phyloP scores from a whole-genome alignment of 30 jellyfish, hydroid and myxozoan genomes.

The Aurelia sp. region DNA sequence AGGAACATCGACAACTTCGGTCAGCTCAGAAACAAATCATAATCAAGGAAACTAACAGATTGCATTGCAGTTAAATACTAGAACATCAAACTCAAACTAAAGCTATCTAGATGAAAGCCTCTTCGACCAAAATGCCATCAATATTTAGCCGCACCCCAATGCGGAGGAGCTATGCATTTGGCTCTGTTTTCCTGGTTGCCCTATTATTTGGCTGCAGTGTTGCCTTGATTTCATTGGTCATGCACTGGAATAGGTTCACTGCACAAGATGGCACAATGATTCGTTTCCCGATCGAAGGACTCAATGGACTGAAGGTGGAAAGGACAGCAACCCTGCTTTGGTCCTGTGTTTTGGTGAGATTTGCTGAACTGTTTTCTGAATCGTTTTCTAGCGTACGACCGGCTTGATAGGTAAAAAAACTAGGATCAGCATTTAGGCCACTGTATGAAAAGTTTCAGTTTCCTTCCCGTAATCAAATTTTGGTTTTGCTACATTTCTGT shows the following conservation, averaged over 20 bases:
- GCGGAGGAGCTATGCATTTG: slow-evolving; percentile 7
- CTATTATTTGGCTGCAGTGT: slow-evolving; percentile 31
- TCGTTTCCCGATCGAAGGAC: slow-evolving; percentile 31
- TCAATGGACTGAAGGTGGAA: slow-evolving; percentile 12
- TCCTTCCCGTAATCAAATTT: too few species aligned
- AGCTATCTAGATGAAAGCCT: too few species aligned
- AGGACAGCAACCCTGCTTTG: slow-evolving; percentile 40
- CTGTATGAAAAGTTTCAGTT: too few species aligned
- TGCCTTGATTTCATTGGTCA: slow-evolving; percentile 18
- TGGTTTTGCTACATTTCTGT: too few species aligned
- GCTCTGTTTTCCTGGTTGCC: slow-evolving; percentile 9
- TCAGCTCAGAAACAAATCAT: too few species aligned
- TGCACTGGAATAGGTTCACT: slow-evolving; percentile 48
- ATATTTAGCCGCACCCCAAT: not conserved
- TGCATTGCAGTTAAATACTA: too few species aligned
- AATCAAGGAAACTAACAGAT: too few species aligned
- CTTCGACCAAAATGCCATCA: not conserved
- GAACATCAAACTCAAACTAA: too few species aligned
- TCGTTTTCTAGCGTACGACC: not conserved
- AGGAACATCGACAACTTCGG: too few species aligned
- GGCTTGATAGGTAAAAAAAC: too few species aligned
- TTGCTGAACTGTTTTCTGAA: too few species aligned
- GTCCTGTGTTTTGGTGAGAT: slow-evolving; percentile 61
- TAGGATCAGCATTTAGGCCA: too few species aligned
- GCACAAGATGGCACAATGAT: slow-evolving; percentile 22